Percentiles rank a stretch among this genome's conserved stretches.
These are phyloP conservation scores for Microctenopoma stevenorrisi DNA, from an alignment of 2,797 vertebrate species.

Conservation along the genomic window DNA sequence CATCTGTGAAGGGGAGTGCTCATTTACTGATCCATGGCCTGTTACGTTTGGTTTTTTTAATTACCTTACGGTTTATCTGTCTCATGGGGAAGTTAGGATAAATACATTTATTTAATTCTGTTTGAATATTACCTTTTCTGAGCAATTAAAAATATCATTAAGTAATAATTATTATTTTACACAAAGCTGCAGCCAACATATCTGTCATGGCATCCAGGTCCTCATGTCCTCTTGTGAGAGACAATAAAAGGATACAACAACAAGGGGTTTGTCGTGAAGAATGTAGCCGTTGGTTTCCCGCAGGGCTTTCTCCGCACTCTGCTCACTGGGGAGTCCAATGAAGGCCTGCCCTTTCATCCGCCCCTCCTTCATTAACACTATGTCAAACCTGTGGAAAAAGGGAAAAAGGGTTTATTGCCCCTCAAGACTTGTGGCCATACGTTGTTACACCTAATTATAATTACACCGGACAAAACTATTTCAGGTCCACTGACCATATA, in stretches of 20 bases:
- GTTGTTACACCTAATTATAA: neutral
- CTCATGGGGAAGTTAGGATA: too few species aligned
- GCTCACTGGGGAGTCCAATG: conserved; percentile 94
- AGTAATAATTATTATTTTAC: too few species aligned
- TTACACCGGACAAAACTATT: too few species aligned
- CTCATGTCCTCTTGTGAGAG: neutral
- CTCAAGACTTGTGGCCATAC: conserved; percentile 2
- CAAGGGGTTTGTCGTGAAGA: conserved; percentile 94
- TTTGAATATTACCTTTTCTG: too few species aligned
- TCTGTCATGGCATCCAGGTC: neutral
- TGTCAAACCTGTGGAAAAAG: conserved; percentile 90
- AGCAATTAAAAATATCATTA: neutral
- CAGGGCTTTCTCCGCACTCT: conserved; percentile 92
- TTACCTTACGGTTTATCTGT: too few species aligned
- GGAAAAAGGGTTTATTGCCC: conserved; percentile 39
- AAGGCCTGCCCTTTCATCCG: conserved; percentile 99
- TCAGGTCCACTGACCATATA: too few species aligned
- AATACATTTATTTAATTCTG: too few species aligned
- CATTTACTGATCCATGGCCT: conserved; percentile 3
- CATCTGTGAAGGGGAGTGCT: conserved; percentile 38
- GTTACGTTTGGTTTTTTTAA: neutral
- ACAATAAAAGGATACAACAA: conserved; percentile 93
- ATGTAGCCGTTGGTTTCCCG: conserved; percentile 95
- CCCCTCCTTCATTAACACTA: conserved; percentile 97
- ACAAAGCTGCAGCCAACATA: neutral